These are phyloP conservation scores for Ditylenchus dipsaci DNA, from an alignment of 1,140 invertebrate genomes.

Conservation along the genomic window DNA sequence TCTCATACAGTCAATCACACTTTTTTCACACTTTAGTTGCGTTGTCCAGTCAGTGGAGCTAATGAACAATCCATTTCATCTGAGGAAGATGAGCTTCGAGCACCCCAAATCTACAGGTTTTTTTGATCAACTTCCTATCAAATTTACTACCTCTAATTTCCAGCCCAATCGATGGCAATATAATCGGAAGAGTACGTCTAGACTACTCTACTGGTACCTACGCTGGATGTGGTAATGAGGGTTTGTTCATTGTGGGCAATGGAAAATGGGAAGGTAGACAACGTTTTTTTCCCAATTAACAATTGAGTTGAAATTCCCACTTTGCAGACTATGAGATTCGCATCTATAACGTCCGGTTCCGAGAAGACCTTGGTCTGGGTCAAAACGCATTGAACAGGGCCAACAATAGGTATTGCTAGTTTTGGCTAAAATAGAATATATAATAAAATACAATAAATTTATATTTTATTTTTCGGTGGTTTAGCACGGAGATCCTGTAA, in stretches of 20 bases:
- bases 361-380: constrained; percentile 49
- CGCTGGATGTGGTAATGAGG: constrained; percentile 53
- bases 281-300: not conserved
- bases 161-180: constrained; percentile 45
- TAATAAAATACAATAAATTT: no score
- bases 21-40: constrained; percentile 1
- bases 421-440: no score
- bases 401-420: constrained; percentile 26
- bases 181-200: constrained; percentile 49
- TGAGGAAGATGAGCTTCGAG: constrained; percentile 15
- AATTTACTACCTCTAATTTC: not conserved
- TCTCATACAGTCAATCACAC: constrained; percentile 27
- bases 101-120: constrained; percentile 43
- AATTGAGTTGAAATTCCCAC: not conserved
- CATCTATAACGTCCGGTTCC: constrained; percentile 52
- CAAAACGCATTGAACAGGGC: constrained; percentile 48
- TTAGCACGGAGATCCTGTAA: no score
- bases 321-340: constrained; percentile 52
- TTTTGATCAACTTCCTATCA: not conserved
- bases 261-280: constrained; percentile 50
- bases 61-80: constrained; percentile 5
- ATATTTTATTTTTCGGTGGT: no score
- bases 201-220: constrained; percentile 39
- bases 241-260: constrained; percentile 51
- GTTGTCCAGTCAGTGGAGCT: constrained; percentile 24